Conservation (phyloP, 2,888 invertebrate species). For the Ariolimax columbianus region DNA sequence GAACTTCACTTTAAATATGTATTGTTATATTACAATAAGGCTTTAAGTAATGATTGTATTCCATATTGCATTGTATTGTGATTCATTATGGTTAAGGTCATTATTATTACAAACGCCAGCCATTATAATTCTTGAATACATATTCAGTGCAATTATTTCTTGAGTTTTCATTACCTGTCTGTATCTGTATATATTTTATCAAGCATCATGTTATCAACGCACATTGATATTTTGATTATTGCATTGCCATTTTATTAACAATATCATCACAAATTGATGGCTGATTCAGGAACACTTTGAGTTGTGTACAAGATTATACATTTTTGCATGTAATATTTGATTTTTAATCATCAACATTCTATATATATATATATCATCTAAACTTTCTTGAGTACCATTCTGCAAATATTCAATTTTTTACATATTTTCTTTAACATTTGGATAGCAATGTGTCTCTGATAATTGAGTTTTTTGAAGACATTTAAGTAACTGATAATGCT, state of each 20-base stretch:
- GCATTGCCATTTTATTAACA: background rate
- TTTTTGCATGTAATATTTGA: too few species aligned
- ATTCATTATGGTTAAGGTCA: background rate
- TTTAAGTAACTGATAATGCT: too few species aligned
- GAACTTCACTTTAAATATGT: background rate
- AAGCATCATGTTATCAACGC: background rate
- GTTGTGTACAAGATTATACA: too few species aligned
- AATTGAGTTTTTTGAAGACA: too few species aligned
- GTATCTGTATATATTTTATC: background rate
- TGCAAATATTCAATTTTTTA: too few species aligned
- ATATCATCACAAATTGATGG: background rate
- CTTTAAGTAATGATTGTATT: conserved; percentile 18
- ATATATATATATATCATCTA: too few species aligned
- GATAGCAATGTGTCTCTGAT: too few species aligned
- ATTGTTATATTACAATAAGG: background rate
- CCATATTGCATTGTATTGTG: conserved; percentile 11
- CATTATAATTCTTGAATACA: background rate
- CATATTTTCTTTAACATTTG: too few species aligned
- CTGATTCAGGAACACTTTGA: too few species aligned
- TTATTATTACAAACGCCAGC: background rate
- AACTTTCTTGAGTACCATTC: too few species aligned
- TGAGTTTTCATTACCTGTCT: background rate
- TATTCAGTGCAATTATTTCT: background rate
- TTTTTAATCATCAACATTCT: too few species aligned
- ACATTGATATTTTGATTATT: background rate